Conservation (phyloP, 2,113 vertebrate species). For the Conger conger region DNA sequence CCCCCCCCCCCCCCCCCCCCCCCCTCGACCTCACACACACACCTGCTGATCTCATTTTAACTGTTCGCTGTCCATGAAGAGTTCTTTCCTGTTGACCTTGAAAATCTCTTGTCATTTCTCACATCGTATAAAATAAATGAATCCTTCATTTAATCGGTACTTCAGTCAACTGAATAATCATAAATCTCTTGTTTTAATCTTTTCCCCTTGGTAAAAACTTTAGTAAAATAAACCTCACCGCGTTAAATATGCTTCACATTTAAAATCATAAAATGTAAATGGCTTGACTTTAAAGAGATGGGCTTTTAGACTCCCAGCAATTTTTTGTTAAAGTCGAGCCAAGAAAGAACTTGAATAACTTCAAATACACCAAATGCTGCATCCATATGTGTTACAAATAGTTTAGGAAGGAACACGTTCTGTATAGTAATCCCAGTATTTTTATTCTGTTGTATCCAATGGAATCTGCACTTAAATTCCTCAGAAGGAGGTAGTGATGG, state of each 20-base stretch:
- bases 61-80: not conserved
- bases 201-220: not conserved
- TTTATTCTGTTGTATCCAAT: no score
- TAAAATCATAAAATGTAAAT: not conserved
- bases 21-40: not conserved
- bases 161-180: not conserved
- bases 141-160: not conserved
- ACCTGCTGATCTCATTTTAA: conserved; percentile 11
- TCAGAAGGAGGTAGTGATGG: no score
- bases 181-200: not conserved
- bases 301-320: no score
- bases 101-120: not conserved
- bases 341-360: no score
- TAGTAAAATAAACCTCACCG: not conserved
- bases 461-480: no score
- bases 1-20: not conserved
- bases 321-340: no score
- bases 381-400: no score
- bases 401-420: no score
- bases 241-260: not conserved
- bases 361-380: no score
- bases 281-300: no score
- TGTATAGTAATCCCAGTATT: no score
- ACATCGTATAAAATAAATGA: not conserved
- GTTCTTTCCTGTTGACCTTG: not conserved